phyloP scores from a whole-genome alignment of 2,113 vertebrate genomes.

The Eclectus roratus region DNA sequence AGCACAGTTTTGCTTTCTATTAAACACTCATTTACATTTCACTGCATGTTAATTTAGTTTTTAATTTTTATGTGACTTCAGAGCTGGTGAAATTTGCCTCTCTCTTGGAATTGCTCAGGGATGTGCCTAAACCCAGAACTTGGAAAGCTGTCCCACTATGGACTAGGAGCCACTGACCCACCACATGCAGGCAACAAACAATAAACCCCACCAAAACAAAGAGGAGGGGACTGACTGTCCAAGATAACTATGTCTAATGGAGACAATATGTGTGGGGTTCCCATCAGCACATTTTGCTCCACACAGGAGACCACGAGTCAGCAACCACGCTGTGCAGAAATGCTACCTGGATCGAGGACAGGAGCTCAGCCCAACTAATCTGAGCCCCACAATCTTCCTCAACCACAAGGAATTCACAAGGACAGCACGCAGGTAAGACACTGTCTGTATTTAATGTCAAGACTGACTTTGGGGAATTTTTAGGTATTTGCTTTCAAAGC shows the following conservation, averaged over 20 bases:
- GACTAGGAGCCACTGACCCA: background rate
- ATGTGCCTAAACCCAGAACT: background rate
- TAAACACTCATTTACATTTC: conserved; percentile 54
- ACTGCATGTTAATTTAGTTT: conserved; percentile 31
- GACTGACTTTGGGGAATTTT: background rate
- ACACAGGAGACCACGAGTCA: background rate
- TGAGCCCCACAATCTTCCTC: background rate
- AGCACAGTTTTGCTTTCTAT: conserved; percentile 46
- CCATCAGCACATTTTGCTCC: background rate
- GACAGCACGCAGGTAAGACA: background rate
- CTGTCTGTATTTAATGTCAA: background rate
- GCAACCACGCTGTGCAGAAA: background rate
- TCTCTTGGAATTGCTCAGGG: background rate
- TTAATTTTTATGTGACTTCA: background rate
- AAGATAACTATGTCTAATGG: background rate
- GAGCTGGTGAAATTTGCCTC: background rate
- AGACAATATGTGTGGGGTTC: background rate
- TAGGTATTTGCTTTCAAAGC: background rate
- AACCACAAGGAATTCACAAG: background rate
- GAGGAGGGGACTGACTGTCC: background rate
- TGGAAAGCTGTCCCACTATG: background rate
- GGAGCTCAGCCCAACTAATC: background rate
- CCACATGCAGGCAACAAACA: background rate
- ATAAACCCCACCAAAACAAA: background rate
- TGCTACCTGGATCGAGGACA: background rate